These are phyloP conservation scores for Erebia ligea DNA, from an alignment of 2,888 invertebrate genomes.

Conservation along the genomic window DNA sequence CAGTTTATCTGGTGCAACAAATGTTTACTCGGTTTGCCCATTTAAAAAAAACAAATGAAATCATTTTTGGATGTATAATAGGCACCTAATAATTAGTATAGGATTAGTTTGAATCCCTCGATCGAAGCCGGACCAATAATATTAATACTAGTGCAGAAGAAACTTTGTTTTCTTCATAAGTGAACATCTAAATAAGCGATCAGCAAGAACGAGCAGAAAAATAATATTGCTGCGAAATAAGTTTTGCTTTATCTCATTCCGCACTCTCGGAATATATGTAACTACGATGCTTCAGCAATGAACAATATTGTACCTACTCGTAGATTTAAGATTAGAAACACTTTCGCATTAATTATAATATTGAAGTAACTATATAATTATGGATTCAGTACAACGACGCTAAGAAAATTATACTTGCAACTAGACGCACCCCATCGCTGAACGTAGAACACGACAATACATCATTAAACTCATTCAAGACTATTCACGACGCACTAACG, in stretches of 20 bases:
- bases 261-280: conserved; percentile 37
- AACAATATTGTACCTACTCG: neutral
- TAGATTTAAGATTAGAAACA: neutral
- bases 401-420: conserved; percentile 15
- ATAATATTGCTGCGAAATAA: conserved; percentile 45
- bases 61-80: no score
- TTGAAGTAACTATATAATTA: no score
- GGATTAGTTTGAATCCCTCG: no score
- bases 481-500: conserved; percentile 29
- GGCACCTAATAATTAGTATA: no score
- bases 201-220: neutral
- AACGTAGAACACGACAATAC: conserved; percentile 30
- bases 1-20: no score
- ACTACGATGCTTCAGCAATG: neutral
- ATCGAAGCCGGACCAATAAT: no score
- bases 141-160: neutral
- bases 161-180: conserved; percentile 1
- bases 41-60: no score
- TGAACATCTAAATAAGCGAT: neutral
- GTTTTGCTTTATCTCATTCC: conserved; percentile 45
- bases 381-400: neutral
- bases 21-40: no score
- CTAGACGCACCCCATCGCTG: conserved; percentile 12
- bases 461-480: conserved; percentile 33
- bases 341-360: no score